phyloP scores from a whole-genome alignment of 2,797 vertebrate species.

The Oryzias sinensis region DNA sequence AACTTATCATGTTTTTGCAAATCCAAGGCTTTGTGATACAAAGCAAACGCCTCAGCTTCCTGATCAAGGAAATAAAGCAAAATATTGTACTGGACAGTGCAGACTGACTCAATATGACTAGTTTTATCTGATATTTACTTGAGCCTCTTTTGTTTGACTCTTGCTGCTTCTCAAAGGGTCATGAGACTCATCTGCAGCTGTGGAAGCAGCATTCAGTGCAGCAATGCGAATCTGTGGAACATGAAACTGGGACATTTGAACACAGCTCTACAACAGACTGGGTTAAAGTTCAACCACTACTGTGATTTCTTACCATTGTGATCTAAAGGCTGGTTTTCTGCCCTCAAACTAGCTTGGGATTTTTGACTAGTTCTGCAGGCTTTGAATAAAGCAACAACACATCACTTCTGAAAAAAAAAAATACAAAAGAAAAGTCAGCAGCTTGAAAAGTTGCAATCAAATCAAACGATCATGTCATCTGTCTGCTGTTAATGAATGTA shows the following conservation, averaged over 20 bases:
- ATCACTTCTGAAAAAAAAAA: too few relatives aligned
- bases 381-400: neutral
- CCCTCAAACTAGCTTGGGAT: conserved; percentile 11
- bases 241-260: neutral
- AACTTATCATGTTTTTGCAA: conserved; percentile 97
- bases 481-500: too few relatives aligned
- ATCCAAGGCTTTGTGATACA: conserved; percentile 96
- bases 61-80: conserved; percentile 47
- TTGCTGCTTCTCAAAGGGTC: conserved; percentile 89
- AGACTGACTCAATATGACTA: neutral
- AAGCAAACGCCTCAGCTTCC: conserved; percentile 97
- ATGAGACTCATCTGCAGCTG: conserved; percentile 88
- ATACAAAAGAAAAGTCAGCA: neutral
- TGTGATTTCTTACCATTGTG: conserved; percentile 57
- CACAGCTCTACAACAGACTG: neutral
- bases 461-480: too few relatives aligned
- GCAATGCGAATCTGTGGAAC: conserved; percentile 90
- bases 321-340: conserved; percentile 16
- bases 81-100: neutral
- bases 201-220: conserved; percentile 90
- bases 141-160: conserved; percentile 95
- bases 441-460: too few relatives aligned
- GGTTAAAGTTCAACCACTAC: too few relatives aligned
- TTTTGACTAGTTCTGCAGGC: conserved; percentile 17
- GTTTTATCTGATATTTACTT: conserved; percentile 70